A percentile compares a stretch with the other conserved stretches of the same genome.
Conservation (phyloP, 2,113 vertebrate species). For the Macrotus californicus region DNA sequence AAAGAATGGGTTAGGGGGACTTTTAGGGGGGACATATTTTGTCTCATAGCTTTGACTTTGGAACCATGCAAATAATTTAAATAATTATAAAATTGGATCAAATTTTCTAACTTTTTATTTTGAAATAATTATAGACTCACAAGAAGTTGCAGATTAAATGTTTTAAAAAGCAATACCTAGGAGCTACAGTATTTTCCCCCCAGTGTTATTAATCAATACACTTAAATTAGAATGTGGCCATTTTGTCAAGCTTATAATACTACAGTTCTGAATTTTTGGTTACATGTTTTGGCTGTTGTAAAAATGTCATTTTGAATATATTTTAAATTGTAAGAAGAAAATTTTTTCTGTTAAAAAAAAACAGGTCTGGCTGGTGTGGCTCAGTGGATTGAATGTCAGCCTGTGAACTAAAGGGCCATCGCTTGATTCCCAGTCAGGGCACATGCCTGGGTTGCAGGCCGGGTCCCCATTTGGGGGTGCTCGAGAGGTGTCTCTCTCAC, state of each 20-base stretch:
- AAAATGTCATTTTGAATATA: conserved; percentile 64
- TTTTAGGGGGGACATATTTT: background rate
- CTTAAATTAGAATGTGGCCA: conserved; percentile 19
- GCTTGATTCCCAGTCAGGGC: too few species aligned
- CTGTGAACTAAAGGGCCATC: too few species aligned
- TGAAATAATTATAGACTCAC: conserved; percentile 10
- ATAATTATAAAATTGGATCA: background rate
- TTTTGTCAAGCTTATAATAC: conserved; percentile 29
- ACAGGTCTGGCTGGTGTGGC: too few species aligned
- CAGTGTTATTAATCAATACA: conserved; percentile 17
- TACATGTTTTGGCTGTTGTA: conserved; percentile 42
- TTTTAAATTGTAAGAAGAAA: conserved; percentile 45
- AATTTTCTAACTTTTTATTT: background rate
- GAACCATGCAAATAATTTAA: conserved; percentile 5
- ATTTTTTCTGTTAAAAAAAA: background rate
- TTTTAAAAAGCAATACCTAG: background rate
- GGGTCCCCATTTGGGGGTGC: too few species aligned
- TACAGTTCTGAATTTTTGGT: conserved; percentile 41
- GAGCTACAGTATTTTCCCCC: background rate
- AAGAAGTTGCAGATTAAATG: background rate
- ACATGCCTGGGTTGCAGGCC: too few species aligned
- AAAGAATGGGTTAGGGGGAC: background rate
- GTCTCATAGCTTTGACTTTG: background rate
- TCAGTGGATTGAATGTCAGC: too few species aligned
- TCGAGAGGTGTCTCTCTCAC: too few species aligned